phyloP scores from a whole-genome alignment of 2,888 invertebrate genomes.

The Tetropium fuscum region DNA sequence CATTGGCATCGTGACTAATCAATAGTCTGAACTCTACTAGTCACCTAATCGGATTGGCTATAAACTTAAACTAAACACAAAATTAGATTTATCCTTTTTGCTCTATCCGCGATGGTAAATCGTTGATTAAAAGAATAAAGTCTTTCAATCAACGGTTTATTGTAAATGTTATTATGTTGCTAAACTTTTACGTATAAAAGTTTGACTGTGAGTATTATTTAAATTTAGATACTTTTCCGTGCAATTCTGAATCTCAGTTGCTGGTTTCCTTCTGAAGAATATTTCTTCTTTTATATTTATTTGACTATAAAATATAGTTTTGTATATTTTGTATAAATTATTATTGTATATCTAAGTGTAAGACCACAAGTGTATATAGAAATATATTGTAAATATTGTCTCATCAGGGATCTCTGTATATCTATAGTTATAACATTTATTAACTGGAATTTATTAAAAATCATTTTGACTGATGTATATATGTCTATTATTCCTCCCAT shows the following conservation, averaged over 20 bases:
- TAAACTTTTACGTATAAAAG: constrained; percentile 21
- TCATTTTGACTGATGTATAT: constrained; percentile 50
- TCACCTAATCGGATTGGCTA: too few relatives aligned
- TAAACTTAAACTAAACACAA: too few relatives aligned
- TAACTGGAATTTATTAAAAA: constrained; percentile 38
- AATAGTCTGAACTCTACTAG: too few relatives aligned
- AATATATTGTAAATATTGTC: constrained; percentile 54
- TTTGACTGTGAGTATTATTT: constrained; percentile 43
- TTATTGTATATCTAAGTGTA: constrained; percentile 12
- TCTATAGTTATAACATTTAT: constrained; percentile 54
- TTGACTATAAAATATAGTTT: constrained; percentile 21
- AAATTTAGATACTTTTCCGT: constrained; percentile 31
- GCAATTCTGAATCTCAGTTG: constrained; percentile 32
- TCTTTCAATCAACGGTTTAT: background rate
- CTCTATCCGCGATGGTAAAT: too few relatives aligned
- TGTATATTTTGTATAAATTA: constrained; percentile 44
- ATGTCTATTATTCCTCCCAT: constrained; percentile 4
- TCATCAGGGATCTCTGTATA: constrained; percentile 63
- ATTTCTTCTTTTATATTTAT: constrained; percentile 25
- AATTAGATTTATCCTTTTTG: too few relatives aligned
- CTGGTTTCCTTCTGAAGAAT: constrained; percentile 17
- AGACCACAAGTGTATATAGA: constrained; percentile 45
- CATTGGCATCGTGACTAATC: too few relatives aligned
- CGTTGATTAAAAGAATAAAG: background rate
- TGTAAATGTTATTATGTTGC: too few relatives aligned